A percentile compares a stretch with the other conserved stretches of the same genome.
Evolutionary conservation across 2,113 vertebrate genomes (phyloP).

Genomic region (Trichomycterus rosablanca): DNA sequence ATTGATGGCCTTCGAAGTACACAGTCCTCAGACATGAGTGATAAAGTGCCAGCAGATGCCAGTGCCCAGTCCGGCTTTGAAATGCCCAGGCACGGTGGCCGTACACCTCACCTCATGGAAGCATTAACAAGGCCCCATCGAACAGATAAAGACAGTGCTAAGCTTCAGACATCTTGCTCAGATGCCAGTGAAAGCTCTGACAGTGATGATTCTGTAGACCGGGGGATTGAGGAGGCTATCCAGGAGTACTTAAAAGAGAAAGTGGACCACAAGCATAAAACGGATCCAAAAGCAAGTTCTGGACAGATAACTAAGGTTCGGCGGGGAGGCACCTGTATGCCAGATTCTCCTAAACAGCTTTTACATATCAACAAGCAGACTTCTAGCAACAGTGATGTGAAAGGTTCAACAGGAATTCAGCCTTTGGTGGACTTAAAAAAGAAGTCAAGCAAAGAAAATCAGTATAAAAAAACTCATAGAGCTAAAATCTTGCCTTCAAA

Average conservation of each 20-base stretch:
- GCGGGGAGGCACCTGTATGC: conserved; percentile 48
- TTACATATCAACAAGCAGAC: conserved; percentile 49
- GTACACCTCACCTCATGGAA: conserved; percentile 26
- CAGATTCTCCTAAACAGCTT: conserved; percentile 48
- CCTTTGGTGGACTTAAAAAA: conserved; percentile 45
- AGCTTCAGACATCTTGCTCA: conserved; percentile 32
- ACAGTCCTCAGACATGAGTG: conserved; percentile 77
- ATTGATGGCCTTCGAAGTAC: conserved; percentile 82
- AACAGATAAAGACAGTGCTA: background rate
- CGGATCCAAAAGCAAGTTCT: conserved; percentile 42
- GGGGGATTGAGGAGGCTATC: conserved; percentile 92
- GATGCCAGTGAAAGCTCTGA: conserved; percentile 71
- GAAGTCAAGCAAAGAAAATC: conserved; percentile 54
- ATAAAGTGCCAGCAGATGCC: conserved; percentile 63
- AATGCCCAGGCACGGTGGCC: conserved; percentile 45
- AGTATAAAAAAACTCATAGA: conserved; percentile 43
- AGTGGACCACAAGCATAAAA: conserved; percentile 66
- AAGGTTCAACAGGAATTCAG: conserved; percentile 39
- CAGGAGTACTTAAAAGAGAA: conserved; percentile 89
- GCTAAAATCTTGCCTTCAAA: conserved; percentile 39
- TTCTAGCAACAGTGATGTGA: conserved; percentile 52
- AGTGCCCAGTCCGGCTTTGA: conserved; percentile 58
- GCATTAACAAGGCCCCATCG: conserved; percentile 15
- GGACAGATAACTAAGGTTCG: conserved; percentile 51
- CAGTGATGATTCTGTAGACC: conserved; percentile 89